phyloP scores from a whole-genome alignment of 2,888 invertebrate genomes.

The Therioaphis trifolii region DNA sequence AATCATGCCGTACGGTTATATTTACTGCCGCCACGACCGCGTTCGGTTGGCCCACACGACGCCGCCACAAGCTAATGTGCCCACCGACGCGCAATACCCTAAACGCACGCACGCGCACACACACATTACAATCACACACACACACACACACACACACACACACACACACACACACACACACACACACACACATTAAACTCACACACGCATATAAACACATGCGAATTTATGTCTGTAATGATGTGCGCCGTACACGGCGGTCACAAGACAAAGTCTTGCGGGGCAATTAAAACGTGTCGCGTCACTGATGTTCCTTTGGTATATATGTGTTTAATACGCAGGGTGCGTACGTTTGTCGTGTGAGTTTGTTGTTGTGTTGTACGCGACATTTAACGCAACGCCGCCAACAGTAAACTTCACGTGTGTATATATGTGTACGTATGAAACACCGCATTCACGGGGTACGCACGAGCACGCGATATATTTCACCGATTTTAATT shows the following conservation, averaged over 20 bases:
- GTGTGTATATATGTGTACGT: background rate
- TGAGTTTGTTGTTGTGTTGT: background rate
- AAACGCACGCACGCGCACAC: too few species aligned
- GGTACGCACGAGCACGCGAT: too few species aligned
- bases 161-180: background rate
- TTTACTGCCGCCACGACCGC: background rate
- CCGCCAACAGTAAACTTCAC: background rate
- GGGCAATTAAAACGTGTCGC: conserved; percentile 37
- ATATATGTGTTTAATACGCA: too few species aligned
- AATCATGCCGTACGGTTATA: background rate
- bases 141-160: too few species aligned
- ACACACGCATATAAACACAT: background rate
- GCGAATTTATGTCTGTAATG: background rate
- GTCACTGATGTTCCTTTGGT: background rate
- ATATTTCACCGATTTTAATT: background rate
- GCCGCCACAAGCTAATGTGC: conserved; percentile 5
- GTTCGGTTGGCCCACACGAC: background rate
- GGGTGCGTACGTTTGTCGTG: background rate
- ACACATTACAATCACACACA: background rate
- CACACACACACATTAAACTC: background rate
- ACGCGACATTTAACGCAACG: background rate
- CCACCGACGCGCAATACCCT: conserved; percentile 15
- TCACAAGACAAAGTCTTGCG: conserved; percentile 5
- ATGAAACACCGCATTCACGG: too few species aligned
- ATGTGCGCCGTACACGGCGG: background rate